These are phyloP conservation scores for Colossoma macropomum DNA, from an alignment of 2,113 vertebrate genomes.

Conservation along the genomic window DNA sequence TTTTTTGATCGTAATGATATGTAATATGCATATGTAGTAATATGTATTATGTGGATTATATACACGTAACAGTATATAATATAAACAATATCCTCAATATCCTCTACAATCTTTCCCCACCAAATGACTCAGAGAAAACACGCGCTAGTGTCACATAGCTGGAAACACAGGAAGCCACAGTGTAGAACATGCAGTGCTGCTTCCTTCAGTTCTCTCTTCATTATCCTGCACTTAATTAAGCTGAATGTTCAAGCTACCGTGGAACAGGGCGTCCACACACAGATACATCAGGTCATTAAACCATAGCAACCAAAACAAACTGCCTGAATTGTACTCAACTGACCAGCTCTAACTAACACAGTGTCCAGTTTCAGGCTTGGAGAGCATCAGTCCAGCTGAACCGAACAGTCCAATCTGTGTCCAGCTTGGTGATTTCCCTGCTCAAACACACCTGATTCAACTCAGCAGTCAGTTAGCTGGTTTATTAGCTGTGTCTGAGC, in stretches of 20 bases:
- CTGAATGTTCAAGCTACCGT: conserved; percentile 4
- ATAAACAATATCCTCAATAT: too few relatives aligned
- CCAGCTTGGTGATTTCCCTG: too few relatives aligned
- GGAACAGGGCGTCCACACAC: conserved; percentile 24
- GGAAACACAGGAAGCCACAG: background rate
- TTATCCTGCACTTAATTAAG: conserved; percentile 47
- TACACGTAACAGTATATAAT: too few relatives aligned
- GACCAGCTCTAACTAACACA: background rate
- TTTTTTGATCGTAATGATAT: too few relatives aligned
- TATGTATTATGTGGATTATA: too few relatives aligned
- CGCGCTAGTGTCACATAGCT: too few relatives aligned
- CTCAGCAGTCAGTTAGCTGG: background rate
- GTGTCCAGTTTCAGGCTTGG: background rate
- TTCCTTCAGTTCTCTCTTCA: conserved; percentile 2
- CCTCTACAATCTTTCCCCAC: too few relatives aligned
- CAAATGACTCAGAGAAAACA: too few relatives aligned
- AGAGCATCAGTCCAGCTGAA: background rate
- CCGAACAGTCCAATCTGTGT: too few relatives aligned
- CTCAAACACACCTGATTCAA: background rate
- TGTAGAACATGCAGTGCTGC: conserved; percentile 19
- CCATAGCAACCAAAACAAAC: conserved; percentile 15
- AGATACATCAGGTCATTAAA: background rate
- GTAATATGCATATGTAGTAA: too few relatives aligned
- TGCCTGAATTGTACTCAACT: background rate
- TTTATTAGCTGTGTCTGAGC: too few relatives aligned